Base-by-base conservation (phyloP, 2,888 invertebrate genomes). In the Allolobophora icterica region DNA sequence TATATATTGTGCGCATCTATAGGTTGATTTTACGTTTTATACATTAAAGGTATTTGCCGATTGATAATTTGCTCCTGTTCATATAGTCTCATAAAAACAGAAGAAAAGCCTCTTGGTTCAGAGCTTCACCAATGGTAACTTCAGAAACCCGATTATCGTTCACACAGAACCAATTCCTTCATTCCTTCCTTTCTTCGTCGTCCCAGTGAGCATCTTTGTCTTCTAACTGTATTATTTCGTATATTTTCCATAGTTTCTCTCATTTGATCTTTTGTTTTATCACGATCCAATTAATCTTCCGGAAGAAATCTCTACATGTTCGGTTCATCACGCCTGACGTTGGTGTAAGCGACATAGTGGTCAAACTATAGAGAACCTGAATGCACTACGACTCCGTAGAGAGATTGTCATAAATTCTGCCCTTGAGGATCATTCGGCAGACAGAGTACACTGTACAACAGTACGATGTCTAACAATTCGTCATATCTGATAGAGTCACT, bases 401-500 rank as follows among this genome's bases (percentile, higher is more conserved):
- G 87, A 11, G 87, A 87, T 35, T 87, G 35, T 35, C 33, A 87
- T 35, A 87, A n/a, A n/a, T n/a, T n/a, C n/a, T n/a, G n/a, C n/a
- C n/a, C n/a, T n/a, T n/a, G n/a, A n/a, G n/a, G n/a, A n/a, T n/a
- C 1, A 38, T 35, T 87, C 19, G 35, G 34, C 34, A 87, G 87
- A 35, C 87, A 87, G 19, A 13, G 97, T n/a, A 94, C 93, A 92
- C 95, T 95, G 95, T 98, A 98, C 95, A 98, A 98, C 13, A 99
- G 98, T 38, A 98, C 97, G 92, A 99, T 95, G 95, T 99, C 98
- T 90, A 99, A 95, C 0, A 97, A 94, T 89, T 97, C 96, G 0
- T 98, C 98, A 95, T 99, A 99, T 93, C 97, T 97, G 0, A 99
- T 98, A 93, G 97, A 97, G 92, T 97, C 97, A 19, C 97, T 96